phyloP scores from a whole-genome alignment of 2,888 invertebrate genomes.

The Litoditis marina region DNA sequence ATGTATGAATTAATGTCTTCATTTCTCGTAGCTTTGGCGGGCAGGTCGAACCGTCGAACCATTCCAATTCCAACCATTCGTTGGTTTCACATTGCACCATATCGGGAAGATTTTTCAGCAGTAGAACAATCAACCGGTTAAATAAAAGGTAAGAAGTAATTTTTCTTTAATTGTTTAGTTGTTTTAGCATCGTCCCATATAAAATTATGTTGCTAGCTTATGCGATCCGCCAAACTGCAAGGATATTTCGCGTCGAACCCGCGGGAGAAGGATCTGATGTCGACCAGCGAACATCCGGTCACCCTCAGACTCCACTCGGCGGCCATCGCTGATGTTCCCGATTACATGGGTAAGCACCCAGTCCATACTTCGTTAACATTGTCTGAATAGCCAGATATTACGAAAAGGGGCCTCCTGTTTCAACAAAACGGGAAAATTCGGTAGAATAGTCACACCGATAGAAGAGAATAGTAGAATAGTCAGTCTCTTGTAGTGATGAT shows the following conservation, averaged over 20 bases:
- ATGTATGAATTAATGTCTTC: not conserved
- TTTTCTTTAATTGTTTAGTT: not conserved
- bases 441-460: no score
- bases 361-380: not conserved
- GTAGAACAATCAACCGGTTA: no score
- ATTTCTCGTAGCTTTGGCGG: no score
- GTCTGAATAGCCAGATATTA: not conserved
- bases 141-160: no score
- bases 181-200: no score
- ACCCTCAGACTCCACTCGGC: slow-evolving; percentile 47
- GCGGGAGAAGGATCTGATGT: slow-evolving; percentile 52
- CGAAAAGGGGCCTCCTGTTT: not conserved
- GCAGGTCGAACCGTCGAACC: no score
- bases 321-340: slow-evolving; percentile 57
- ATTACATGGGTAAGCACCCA: slow-evolving; percentile 57
- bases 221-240: slow-evolving; percentile 40
- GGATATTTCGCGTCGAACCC: slow-evolving; percentile 54
- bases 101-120: no score
- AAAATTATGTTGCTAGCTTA: slow-evolving; percentile 18
- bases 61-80: no score
- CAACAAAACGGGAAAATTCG: no score
- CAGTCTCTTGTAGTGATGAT: no score
- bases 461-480: no score
- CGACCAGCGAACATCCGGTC: slow-evolving; percentile 53
- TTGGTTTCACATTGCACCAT: no score